Percentiles rank a stretch among this genome's conserved stretches.
phyloP scores from a whole-genome alignment of 2,888 invertebrate species.

The Macroteleia sp. region DNA sequence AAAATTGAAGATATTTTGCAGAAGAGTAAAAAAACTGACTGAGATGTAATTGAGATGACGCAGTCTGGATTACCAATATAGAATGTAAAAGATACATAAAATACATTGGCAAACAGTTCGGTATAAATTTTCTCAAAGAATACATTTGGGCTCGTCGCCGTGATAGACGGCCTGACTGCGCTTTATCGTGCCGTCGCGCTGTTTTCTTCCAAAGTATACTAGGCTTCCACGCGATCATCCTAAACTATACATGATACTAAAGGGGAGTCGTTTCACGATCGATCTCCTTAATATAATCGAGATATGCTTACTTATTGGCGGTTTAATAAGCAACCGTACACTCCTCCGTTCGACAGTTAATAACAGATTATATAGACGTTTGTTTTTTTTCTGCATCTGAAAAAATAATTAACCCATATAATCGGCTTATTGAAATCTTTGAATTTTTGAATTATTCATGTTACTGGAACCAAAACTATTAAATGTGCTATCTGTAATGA shows the following conservation, averaged over 20 bases:
- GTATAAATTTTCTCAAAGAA: constrained; percentile 44
- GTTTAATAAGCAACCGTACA: constrained; percentile 36
- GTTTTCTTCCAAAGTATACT: constrained; percentile 49
- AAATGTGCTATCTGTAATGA: neutral
- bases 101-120: constrained; percentile 37
- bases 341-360: constrained; percentile 16
- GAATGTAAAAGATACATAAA: constrained; percentile 33
- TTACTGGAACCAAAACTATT: neutral
- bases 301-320: constrained; percentile 39
- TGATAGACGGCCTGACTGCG: constrained; percentile 57
- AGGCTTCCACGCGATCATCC: constrained; percentile 54
- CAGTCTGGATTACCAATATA: constrained; percentile 30
- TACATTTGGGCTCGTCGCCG: constrained; percentile 36
- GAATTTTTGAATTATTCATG: constrained; percentile 22
- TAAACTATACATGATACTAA: constrained; percentile 53
- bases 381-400: constrained; percentile 4
- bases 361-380: constrained; percentile 23
- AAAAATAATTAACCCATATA: constrained; percentile 26
- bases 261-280: constrained; percentile 44
- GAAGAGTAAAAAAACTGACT: neutral
- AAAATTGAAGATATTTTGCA: too few species aligned
- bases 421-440: constrained; percentile 19
- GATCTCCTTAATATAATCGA: constrained; percentile 57
- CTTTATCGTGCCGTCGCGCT: constrained; percentile 54
- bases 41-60: constrained; percentile 34